Evolutionary conservation across 2,797 vertebrate species (phyloP), one percentile per base, ranked within the genome.

Genomic region (Acipenser oxyrinchus): DNA sequence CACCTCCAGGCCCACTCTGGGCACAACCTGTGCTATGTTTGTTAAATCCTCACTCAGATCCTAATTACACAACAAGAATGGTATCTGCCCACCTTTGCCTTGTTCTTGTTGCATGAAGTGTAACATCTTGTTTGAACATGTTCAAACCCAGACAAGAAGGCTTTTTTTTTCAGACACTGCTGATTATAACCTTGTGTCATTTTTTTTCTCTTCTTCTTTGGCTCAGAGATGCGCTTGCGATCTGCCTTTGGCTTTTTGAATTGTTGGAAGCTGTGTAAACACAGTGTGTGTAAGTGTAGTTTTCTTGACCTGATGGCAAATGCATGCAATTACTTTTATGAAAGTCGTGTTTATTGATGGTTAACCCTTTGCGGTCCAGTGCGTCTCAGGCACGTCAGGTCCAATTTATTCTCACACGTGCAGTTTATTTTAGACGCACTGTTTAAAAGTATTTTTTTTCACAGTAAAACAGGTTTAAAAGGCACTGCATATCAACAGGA

Each of bases 181-280:
- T 86, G 85, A 88, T 89, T 89, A 88, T 78, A 86, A 70, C 75
- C 76, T 82, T 83, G 69, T 81, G 82, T 85, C 79, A 85, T 37
- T 1, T 71, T 23, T 23, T 79, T 80, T 78, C 78, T 75, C 52
- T 48, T 66, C 75, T 58, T 77, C 73, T 77, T 82, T 83, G 82
- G 74, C 77, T 83, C 72, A 76, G 82, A 79, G 76, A 81, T 80
- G 82, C 79, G 80, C 78, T 76, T 86, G 76, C 84, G 83, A 87
- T 86, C 81, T 79, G 86, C 78, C 76, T 80, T 77, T 79, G 82
- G 82, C 78, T 86, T 87, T 87, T 76, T 84, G 79, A 90, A 86
- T 82, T 82, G 82, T 76, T 84, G 77, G 82, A 83, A 86, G 80
- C 81, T 82, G 78, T 78, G 75, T 84, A 87, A 87, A 86, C 78